A percentile compares a stretch with the other conserved stretches of the same genome.
Evolutionary conservation across 2,797 vertebrate genomes (phyloP).

Genomic region (Kryptopterus vitreolus): DNA sequence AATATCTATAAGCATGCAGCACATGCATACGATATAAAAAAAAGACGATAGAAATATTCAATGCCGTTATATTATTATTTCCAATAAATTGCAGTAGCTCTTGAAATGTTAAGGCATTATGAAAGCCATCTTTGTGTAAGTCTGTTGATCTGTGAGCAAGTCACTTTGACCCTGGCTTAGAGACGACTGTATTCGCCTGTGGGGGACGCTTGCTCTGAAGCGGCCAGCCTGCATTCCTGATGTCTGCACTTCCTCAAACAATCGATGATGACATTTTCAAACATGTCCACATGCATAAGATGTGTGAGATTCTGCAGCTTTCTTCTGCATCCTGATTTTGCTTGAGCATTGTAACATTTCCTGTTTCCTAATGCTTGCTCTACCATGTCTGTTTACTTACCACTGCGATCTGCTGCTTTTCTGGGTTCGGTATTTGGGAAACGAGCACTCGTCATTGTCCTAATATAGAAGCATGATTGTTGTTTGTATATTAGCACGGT

Average conservation of each 20-base stretch:
- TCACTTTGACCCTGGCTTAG: neutral
- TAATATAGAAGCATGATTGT: neutral
- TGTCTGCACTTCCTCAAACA: neutral
- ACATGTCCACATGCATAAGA: neutral
- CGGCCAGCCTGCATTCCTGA: neutral
- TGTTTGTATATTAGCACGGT: neutral
- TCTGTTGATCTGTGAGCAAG: neutral
- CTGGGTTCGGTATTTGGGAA: neutral
- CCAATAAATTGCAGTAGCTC: neutral
- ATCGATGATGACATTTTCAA: neutral
- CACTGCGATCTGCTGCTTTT: neutral
- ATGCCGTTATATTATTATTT: neutral
- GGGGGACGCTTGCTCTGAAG: neutral
- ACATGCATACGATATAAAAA: neutral
- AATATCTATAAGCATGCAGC: neutral
- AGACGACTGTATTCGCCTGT: neutral
- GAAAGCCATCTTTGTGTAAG: neutral
- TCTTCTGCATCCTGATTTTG: neutral
- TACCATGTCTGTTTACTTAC: neutral
- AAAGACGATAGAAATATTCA: no score
- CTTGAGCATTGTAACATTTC: neutral
- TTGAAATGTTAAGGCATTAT: neutral
- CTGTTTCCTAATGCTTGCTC: neutral
- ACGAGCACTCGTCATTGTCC: neutral
- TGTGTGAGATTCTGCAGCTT: neutral